phyloP scores from a whole-genome alignment of 37 sponge, comb jelly and placozoan genomes.

The Geodia barretti region DNA sequence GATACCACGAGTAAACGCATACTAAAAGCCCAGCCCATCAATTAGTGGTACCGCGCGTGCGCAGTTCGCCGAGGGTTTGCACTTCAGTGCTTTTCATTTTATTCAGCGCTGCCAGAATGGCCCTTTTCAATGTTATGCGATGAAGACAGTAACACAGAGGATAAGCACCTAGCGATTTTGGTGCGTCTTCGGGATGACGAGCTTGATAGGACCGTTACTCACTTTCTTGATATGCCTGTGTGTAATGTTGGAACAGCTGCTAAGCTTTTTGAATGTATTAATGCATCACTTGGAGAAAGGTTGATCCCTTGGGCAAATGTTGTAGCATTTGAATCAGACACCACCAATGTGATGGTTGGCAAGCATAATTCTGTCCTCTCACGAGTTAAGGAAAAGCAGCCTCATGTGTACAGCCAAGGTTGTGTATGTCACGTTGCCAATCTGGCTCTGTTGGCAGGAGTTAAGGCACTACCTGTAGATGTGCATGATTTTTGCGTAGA shows the following conservation, averaged over 20 bases:
- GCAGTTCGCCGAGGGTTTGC: too few species aligned
- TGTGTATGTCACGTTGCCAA: conserved; percentile 45
- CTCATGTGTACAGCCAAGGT: conserved; percentile 19
- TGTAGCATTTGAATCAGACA: neutral
- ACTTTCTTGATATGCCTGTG: neutral
- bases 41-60: too few species aligned
- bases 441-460: conserved; percentile 25
- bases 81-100: too few species aligned
- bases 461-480: too few species aligned
- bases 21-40: too few species aligned
- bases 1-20: too few species aligned
- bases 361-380: conserved; percentile 24
- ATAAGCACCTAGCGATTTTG: neutral
- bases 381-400: conserved; percentile 14
- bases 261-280: too few species aligned
- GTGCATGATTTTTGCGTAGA: conserved; percentile 44
- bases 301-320: neutral
- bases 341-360: conserved; percentile 32
- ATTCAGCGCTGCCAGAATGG: too few species aligned
- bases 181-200: neutral
- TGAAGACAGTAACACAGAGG: neutral
- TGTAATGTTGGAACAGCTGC: neutral
- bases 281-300: neutral
- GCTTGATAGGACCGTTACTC: neutral
- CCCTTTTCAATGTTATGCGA: neutral